Evolutionary conservation across 2,797 vertebrate genomes (phyloP), one percentile per base, ranked within the genome.

Genomic region (Rhadinocentrus ornatus): DNA sequence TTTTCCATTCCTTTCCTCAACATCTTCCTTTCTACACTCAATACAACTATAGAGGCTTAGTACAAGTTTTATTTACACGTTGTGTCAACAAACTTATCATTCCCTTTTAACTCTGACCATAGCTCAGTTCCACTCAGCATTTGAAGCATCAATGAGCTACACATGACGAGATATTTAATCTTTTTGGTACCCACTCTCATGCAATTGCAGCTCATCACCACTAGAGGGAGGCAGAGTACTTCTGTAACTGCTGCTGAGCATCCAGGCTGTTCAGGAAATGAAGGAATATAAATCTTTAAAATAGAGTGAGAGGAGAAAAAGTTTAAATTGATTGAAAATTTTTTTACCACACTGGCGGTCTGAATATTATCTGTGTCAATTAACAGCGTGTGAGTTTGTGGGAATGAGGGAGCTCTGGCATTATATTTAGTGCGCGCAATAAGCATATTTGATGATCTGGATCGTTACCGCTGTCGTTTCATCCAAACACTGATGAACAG

Each of bases 191-290:
- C 11, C 12, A 9, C 16, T 27, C 2, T 24, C 11, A 0, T 88
- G 84, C 71, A 78, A 56, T 69, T 26, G 31, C 50, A 63, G 0
- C 1, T 1, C 0, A 1, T 39, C 0, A 12, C 87, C 91, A 89
- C 85, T 58, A 88, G 88, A 84, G 62, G 75, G 66, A 15, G 58
- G 50, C 79, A 91, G 71, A 84, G 81, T 18, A 53, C 62, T 81
- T 32, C 26, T 22, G 1, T 31, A 1, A 4, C 10, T 0, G 32
- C 16, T 4, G 7, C 4, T 50, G 46, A 63, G 24, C 18, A 16
- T 64, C 22, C 8, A 9, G 0, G 0, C n/a, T 7, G 24, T 20
- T 65, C 18, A 53, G 1, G 3, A 11, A 64, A 59, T 4, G 26
- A 39, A 10, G 0, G 9, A 16, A 37, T 6, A 0, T 22, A 29